These are phyloP conservation scores for Magallana gigas DNA, from an alignment of 1,140 invertebrate species.

Conservation along the genomic window DNA sequence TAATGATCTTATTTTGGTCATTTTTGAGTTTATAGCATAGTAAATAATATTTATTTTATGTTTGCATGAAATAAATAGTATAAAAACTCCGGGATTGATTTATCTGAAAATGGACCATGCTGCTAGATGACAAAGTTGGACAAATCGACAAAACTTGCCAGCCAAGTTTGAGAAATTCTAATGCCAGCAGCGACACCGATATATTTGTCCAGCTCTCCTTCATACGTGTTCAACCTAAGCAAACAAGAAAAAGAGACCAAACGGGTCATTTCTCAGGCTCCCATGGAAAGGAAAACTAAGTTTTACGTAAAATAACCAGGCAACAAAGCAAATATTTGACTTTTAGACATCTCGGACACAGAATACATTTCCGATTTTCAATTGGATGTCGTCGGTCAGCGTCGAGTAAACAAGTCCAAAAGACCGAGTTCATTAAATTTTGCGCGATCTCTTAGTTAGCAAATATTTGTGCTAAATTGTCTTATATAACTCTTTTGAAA, in stretches of 20 bases:
- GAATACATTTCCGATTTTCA: constrained; percentile 37
- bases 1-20: too few species aligned
- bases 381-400: constrained; percentile 39
- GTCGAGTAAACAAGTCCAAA: constrained; percentile 4
- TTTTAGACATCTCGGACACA: constrained; percentile 25
- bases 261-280: not conserved
- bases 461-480: constrained; percentile 35
- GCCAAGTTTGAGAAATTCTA: not conserved
- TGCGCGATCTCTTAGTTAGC: constrained; percentile 11
- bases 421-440: constrained; percentile 45
- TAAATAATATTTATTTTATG: too few species aligned
- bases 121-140: not conserved
- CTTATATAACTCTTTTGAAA: constrained; percentile 42
- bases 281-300: not conserved
- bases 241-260: not conserved
- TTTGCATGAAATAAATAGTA: not conserved
- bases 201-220: not conserved
- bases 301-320: constrained; percentile 13
- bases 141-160: not conserved
- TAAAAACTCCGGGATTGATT: constrained; percentile 8
- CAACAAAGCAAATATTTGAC: constrained; percentile 45
- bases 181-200: not conserved
- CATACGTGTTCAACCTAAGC: not conserved
- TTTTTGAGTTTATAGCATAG: too few species aligned
- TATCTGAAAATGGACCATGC: not conserved